phyloP scores from a whole-genome alignment of 2,888 invertebrate species.

The Lochmaea crataegi region DNA sequence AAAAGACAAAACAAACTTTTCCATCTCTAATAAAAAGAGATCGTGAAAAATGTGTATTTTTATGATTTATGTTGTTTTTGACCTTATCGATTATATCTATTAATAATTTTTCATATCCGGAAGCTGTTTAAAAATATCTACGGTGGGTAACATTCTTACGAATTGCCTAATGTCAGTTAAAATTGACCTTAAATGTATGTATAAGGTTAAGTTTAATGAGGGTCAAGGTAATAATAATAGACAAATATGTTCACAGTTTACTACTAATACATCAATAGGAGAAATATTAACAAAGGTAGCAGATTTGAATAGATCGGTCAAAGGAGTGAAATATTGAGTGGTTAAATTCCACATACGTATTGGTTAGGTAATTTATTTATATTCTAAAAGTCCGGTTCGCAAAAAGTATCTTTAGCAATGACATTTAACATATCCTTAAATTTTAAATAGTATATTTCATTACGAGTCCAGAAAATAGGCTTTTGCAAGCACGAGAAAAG shows the following conservation, averaged over 20 bases:
- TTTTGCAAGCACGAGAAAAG: too few relatives aligned
- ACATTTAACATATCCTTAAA: too few relatives aligned
- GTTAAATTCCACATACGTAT: too few relatives aligned
- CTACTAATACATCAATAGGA: neutral
- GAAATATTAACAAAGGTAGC: too few relatives aligned
- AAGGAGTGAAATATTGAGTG: too few relatives aligned
- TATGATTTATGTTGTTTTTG: neutral
- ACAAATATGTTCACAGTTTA: neutral
- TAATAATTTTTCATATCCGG: neutral
- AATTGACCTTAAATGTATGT: neutral
- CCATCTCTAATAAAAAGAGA: neutral
- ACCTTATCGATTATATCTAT: neutral
- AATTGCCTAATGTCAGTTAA: neutral
- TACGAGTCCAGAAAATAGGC: too few relatives aligned
- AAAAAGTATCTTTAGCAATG: too few relatives aligned
- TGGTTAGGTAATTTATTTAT: too few relatives aligned
- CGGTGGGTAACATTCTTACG: neutral
- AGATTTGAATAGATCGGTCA: too few relatives aligned
- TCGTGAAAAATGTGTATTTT: neutral
- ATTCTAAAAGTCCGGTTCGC: too few relatives aligned
- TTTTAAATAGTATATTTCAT: too few relatives aligned
- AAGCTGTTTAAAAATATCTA: neutral
- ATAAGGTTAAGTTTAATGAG: neutral
- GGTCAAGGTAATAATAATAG: conserved; percentile 5
- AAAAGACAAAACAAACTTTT: too few relatives aligned